These are phyloP conservation scores for Caenorhabditis doughertyi DNA, from an alignment of 2,888 invertebrate genomes.

Conservation along the genomic window DNA sequence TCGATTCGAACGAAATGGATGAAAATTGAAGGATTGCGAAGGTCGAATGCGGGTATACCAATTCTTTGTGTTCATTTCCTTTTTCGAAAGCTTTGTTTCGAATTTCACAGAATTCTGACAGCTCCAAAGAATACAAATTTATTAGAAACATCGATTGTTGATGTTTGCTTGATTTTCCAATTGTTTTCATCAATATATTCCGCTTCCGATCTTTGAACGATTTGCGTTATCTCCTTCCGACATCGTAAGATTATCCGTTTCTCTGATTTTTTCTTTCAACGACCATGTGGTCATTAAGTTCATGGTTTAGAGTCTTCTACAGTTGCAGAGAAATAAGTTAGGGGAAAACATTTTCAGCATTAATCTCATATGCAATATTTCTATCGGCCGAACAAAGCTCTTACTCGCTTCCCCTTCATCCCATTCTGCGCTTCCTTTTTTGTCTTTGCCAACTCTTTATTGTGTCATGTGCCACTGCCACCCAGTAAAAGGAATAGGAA, in stretches of 20 bases:
- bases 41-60: slow-evolving; percentile 2
- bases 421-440: slow-evolving; percentile 15
- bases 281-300: slow-evolving; percentile 20
- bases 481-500: slow-evolving; percentile 22
- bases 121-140: too few relatives aligned
- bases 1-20: slow-evolving; percentile 7
- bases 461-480: slow-evolving; percentile 47
- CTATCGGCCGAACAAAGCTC: neutral
- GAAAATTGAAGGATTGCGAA: slow-evolving; percentile 15
- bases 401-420: neutral
- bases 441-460: slow-evolving; percentile 35
- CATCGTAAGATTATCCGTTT: slow-evolving; percentile 20
- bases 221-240: slow-evolving; percentile 7
- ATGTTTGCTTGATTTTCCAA: neutral
- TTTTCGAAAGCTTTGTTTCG: neutral
- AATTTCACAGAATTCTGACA: neutral
- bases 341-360: too few relatives aligned
- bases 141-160: too few relatives aligned
- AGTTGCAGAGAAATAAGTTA: too few relatives aligned
- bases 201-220: slow-evolving; percentile 32
- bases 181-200: neutral
- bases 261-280: slow-evolving; percentile 2
- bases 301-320: too few relatives aligned
- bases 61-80: neutral
- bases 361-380: neutral